Evolutionary conservation across 2,113 vertebrate genomes (phyloP).

Genomic region (Dromaius novaehollandiae): DNA sequence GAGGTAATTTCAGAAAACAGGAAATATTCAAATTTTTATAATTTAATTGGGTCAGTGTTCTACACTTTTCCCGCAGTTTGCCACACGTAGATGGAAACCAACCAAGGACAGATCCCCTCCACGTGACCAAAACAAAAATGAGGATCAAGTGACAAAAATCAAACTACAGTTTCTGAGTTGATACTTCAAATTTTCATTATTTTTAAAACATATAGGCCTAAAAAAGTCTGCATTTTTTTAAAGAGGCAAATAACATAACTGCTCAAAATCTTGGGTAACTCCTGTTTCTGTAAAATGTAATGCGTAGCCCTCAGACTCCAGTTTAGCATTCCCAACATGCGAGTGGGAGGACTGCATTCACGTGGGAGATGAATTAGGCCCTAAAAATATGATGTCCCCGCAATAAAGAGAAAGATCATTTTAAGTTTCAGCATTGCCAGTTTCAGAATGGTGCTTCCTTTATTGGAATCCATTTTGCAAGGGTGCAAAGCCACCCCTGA

Average conservation of each 20-base stretch:
- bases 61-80: background rate
- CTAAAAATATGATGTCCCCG: conserved; percentile 42
- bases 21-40: background rate
- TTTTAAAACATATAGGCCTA: background rate
- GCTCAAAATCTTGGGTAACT: background rate
- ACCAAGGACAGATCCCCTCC: background rate
- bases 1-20: background rate
- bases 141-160: background rate
- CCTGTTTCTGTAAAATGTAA: conserved; percentile 36
- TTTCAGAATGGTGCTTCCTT: conserved; percentile 9
- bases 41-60: background rate
- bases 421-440: background rate
- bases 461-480: background rate
- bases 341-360: conserved; percentile 9
- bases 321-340: background rate
- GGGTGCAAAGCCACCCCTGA: background rate
- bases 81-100: background rate
- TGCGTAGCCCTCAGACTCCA: background rate
- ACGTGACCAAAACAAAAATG: background rate
- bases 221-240: background rate
- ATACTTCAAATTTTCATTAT: background rate
- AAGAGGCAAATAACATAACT: background rate
- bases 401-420: conserved; percentile 35
- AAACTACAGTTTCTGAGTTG: background rate
- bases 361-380: conserved; percentile 37